Evolutionary conservation across 2,888 invertebrate genomes (phyloP), one percentile per base, ranked within the genome.

Genomic region (Timandra comae): DNA sequence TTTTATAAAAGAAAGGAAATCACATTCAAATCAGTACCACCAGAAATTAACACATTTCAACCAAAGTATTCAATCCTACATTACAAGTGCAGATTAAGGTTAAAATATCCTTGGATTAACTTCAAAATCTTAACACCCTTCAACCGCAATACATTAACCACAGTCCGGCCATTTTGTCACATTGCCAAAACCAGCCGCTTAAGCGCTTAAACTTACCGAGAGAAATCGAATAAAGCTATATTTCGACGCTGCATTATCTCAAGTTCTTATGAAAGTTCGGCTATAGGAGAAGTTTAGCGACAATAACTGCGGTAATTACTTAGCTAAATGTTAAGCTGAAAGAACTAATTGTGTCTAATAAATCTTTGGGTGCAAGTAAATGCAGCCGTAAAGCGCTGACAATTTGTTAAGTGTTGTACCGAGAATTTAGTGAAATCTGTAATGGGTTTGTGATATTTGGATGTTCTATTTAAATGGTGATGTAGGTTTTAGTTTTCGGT

Each of bases 321-420:
- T 28, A 39, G 38, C 42, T 46, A 34, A 48, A 49, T 45, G 48
- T 43, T 41, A 29, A 33, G 36, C 41, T 31, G 27, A 25, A 45
- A 41, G 37, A 30, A 36, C 41, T 54, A 54, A 59, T 56, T 53
- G 51, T 50, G 34, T 27, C 29, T 38, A 38, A 55, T 56, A 55
- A 56, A 53, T 53, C 44, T 45, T n/a, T n/a, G n/a, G 47, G 27
- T 24, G 40, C 39, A 40, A 34, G 33, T 27, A 42, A 44, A 42
- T 46, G 44, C 49, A 41, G 34, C 34, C 22, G 12, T 8, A 29
- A 31, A 20, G 25, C 12, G 28, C 26, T 16, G 11, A 16, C 16
- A 16, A 16, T 16, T 16, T 24, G 24, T 27, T 29, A 29, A 39
- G 13, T 37, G 33, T 32, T 29, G 1, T 16, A 16, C 16, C 4